Percentiles rank a stretch among this genome's conserved stretches.
phyloP scores from a whole-genome alignment of 2,113 vertebrate genomes.

The Hemibagrus wyckioides region DNA sequence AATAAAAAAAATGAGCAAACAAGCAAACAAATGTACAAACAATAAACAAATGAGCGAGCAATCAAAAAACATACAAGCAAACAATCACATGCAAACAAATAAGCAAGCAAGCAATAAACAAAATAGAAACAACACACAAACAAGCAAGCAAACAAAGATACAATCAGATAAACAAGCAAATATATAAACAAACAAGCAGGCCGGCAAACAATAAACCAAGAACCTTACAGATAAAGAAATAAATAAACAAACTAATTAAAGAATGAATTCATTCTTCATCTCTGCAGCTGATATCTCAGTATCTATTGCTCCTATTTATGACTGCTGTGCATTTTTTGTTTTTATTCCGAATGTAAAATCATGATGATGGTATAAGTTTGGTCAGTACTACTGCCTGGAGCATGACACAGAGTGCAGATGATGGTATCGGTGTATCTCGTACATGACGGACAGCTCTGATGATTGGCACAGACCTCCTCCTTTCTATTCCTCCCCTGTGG shows the following conservation, averaged over 20 bases:
- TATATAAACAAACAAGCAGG: background rate
- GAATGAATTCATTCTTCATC: background rate
- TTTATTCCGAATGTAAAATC: slow-evolving; percentile 23
- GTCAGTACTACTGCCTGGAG: slow-evolving; percentile 23
- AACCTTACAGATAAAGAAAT: background rate
- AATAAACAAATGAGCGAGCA: background rate
- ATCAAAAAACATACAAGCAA: too few relatives aligned
- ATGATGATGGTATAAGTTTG: slow-evolving; percentile 10
- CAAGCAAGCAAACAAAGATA: background rate
- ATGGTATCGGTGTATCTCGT: slow-evolving; percentile 30
- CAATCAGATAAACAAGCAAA: background rate
- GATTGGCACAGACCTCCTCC: slow-evolving; percentile 52
- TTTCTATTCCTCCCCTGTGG: slow-evolving; percentile 44
- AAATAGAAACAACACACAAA: background rate
- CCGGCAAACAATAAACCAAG: background rate
- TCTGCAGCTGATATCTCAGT: background rate
- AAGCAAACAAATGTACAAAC: background rate
- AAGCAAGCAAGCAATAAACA: background rate
- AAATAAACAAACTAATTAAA: background rate
- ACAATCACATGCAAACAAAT: background rate
- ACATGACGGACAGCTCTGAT: slow-evolving; percentile 47
- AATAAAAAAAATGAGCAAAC: background rate
- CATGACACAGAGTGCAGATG: slow-evolving; percentile 27
- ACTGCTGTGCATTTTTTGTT: background rate
- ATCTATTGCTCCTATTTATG: background rate